Evolutionary conservation across 2,113 vertebrate species (phyloP).

Genomic region (Miniopterus natalensis): DNA sequence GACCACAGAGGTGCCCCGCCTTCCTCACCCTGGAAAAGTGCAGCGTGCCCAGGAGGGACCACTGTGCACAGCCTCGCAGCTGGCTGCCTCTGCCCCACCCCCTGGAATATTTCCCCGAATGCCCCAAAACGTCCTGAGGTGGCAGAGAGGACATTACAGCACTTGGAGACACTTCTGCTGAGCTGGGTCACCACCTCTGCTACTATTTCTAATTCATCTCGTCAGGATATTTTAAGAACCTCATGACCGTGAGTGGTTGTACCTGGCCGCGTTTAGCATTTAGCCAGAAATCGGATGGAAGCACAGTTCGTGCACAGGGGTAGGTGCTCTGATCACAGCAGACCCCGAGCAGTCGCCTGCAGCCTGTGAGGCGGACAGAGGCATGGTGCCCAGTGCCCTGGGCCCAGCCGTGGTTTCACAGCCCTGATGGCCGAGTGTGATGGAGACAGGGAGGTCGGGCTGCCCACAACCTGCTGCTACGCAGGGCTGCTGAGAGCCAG

Average conservation of each 20-base stretch:
- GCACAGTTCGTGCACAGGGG: accelerated
- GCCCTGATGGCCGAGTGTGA: accelerated
- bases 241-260: background rate
- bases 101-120: accelerated
- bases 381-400: accelerated
- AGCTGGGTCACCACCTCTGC: background rate
- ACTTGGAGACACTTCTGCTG: background rate
- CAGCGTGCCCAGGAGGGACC: background rate
- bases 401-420: background rate
- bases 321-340: background rate
- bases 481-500: background rate
- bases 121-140: background rate
- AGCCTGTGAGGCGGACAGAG: accelerated
- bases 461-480: accelerated
- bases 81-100: accelerated
- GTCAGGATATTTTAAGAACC: conserved; percentile 68
- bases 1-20: background rate
- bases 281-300: background rate
- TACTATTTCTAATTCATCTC: conserved; percentile 61
- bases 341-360: accelerated
- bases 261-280: background rate
- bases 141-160: background rate
- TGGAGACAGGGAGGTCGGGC: accelerated
- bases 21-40: background rate
- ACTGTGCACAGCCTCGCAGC: background rate